phyloP scores from a whole-genome alignment of 2,888 invertebrate genomes.

The Coenonympha glycerion region DNA sequence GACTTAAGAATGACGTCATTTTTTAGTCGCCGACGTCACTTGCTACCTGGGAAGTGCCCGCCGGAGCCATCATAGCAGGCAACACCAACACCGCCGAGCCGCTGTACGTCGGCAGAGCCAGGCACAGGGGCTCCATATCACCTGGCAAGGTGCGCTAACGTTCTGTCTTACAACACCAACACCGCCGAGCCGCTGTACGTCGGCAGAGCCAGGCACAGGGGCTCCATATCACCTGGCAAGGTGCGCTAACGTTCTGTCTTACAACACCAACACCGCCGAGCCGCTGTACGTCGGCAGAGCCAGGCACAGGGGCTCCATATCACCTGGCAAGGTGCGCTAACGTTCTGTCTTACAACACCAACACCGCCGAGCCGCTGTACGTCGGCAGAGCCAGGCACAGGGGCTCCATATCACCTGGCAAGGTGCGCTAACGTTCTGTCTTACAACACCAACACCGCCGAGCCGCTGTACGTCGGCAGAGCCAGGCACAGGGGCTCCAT shows the following conservation, averaged over 20 bases:
- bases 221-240: conserved; percentile 76
- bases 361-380: conserved; percentile 69
- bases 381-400: conserved; percentile 70
- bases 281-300: conserved; percentile 74
- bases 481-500: conserved; percentile 66
- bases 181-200: conserved; percentile 71
- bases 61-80: conserved; percentile 71
- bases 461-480: conserved; percentile 73
- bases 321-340: conserved; percentile 80
- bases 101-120: conserved; percentile 72
- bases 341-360: no score
- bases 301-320: conserved; percentile 63
- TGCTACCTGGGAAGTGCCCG: no score
- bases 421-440: no score
- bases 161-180: no score
- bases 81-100: conserved; percentile 66
- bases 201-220: conserved; percentile 66
- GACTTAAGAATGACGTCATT: no score
- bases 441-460: no score
- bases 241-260: no score
- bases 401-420: conserved; percentile 75
- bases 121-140: conserved; percentile 66
- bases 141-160: no score
- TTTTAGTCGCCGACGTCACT: no score
- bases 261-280: no score